Percentiles rank a stretch among this genome's conserved stretches.
These are phyloP conservation scores for Sebastes matsubarae DNA, from an alignment of 2,797 vertebrate species.

Conservation along the genomic window DNA sequence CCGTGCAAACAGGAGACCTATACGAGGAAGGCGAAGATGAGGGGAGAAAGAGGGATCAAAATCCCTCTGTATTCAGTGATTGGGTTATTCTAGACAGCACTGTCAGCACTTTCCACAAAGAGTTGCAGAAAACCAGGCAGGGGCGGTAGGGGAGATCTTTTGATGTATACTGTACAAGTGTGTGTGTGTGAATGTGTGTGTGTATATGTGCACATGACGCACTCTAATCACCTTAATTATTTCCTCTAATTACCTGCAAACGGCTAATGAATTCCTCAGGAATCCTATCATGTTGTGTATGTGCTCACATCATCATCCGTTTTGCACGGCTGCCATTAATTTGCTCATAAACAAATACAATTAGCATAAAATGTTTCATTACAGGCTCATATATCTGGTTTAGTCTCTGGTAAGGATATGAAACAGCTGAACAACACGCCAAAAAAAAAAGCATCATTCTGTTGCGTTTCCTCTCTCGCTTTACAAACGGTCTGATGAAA, in stretches of 20 bases:
- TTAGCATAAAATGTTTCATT: constrained; percentile 99
- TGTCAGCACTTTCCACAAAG: constrained; percentile 90
- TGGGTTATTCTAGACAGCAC: constrained; percentile 76
- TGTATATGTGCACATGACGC: constrained; percentile 79
- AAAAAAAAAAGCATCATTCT: constrained; percentile 20
- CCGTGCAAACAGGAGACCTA: constrained; percentile 49
- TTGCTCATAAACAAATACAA: constrained; percentile 99
- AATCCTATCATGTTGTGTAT: constrained; percentile 98
- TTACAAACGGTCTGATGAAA: constrained; percentile 48
- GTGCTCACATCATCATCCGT: constrained; percentile 97
- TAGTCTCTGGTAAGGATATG: constrained; percentile 51
- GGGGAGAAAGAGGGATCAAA: constrained; percentile 58
- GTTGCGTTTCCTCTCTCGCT: constrained; percentile 32
- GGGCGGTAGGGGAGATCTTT: constrained; percentile 80
- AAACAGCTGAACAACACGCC: constrained; percentile 39
- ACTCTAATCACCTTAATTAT: constrained; percentile 99
- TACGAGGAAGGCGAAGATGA: constrained; percentile 59
- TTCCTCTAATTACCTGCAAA: constrained; percentile 99
- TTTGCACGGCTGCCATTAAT: constrained; percentile 98
- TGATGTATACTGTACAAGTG: constrained; percentile 82
- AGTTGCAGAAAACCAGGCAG: constrained; percentile 83
- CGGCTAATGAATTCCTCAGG: constrained; percentile 99
- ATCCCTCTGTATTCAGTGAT: constrained; percentile 65
- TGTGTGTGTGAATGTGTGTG: constrained; percentile 10
- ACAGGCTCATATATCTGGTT: constrained; percentile 83